Conservation (phyloP, 2,797 vertebrate species). For the Tenualosa thibaudeaui region DNA sequence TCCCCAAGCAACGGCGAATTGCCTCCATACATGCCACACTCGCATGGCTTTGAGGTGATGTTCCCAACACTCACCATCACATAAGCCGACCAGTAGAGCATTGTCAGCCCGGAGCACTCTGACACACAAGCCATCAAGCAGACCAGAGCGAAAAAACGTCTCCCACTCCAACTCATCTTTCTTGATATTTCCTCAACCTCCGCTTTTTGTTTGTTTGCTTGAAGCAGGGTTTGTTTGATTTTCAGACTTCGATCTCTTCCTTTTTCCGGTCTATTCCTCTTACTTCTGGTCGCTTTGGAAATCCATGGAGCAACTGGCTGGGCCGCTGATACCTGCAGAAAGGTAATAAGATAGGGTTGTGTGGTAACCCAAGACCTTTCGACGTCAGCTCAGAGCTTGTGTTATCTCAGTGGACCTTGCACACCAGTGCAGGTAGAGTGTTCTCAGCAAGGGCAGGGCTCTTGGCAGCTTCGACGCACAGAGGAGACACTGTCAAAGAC, state of each 20-base stretch:
- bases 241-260: background rate
- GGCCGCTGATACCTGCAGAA: background rate
- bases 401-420: conserved; percentile 77
- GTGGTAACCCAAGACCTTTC: conserved; percentile 74
- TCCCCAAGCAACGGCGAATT: conserved; percentile 67
- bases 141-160: background rate
- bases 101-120: conserved; percentile 50
- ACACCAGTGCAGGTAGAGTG: conserved; percentile 50
- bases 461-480: conserved; percentile 28
- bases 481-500: conserved; percentile 30
- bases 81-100: conserved; percentile 68
- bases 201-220: background rate
- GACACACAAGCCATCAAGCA: conserved; percentile 54
- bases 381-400: conserved; percentile 74
- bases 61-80: conserved; percentile 65
- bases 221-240: background rate
- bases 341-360: conserved; percentile 79
- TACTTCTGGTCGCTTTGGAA: background rate
- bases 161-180: conserved; percentile 25
- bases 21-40: conserved; percentile 79
- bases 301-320: conserved; percentile 6
- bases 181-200: conserved; percentile 20
- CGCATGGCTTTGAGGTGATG: conserved; percentile 65
- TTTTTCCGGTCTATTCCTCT: background rate
- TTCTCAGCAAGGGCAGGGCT: conserved; percentile 40